Conservation (phyloP, 2,888 invertebrate species). For the Amorpha juglandis region DNA sequence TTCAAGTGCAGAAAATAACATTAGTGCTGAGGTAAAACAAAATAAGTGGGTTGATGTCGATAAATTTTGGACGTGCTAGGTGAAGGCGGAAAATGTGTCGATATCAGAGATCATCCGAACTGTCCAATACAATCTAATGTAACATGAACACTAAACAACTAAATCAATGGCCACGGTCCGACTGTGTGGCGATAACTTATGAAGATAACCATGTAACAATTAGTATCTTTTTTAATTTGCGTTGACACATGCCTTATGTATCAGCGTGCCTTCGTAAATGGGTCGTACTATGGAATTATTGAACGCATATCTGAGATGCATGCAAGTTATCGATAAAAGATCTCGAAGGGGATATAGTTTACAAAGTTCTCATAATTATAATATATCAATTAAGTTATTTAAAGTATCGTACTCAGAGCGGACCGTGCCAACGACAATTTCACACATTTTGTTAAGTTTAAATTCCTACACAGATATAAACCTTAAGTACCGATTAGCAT, state of each 20-base stretch:
- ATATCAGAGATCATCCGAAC: conserved; percentile 62
- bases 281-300: too few species aligned
- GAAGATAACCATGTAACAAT: too few species aligned
- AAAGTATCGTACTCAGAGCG: conserved; percentile 42
- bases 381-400: not conserved
- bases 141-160: conserved; percentile 84
- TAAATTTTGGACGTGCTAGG: conserved; percentile 60
- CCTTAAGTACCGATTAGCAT: conserved; percentile 82
- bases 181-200: conserved; percentile 42
- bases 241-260: too few species aligned
- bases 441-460: conserved; percentile 77
- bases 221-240: too few species aligned
- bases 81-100: conserved; percentile 69
- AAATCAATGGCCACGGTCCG: conserved; percentile 69
- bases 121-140: conserved; percentile 77
- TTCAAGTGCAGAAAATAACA: conserved; percentile 43
- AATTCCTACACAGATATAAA: conserved; percentile 83
- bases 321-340: not conserved
- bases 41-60: conserved; percentile 63
- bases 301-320: too few species aligned
- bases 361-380: conserved; percentile 24
- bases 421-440: conserved; percentile 68
- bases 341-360: not conserved
- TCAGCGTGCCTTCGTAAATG: too few species aligned
- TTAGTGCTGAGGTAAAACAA: conserved; percentile 46